Base-by-base conservation (phyloP, 2,113 vertebrate genomes). In the Lynx canadensis region DNA sequence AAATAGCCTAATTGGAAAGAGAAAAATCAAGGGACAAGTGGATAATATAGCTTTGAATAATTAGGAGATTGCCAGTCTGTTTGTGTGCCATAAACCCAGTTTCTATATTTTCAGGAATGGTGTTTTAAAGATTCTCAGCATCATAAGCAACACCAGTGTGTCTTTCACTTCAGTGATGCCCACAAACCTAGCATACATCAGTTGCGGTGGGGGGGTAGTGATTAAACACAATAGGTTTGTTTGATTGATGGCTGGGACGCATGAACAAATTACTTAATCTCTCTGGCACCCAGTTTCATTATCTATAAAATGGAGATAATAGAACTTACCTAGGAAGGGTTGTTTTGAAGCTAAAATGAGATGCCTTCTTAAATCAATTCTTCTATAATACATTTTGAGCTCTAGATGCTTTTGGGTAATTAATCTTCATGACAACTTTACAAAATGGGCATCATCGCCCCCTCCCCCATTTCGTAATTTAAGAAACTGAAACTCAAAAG, bases 401-500 rank as follows among this genome's bases (percentile, higher is more conserved):
- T 74, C 21, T 89, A 60, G 10, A 50, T 80, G 25, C 23, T 80
- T 80, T 57, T 1, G 63, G 12, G 27, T 48, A 89, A 89, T 79
- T 80, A 13, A 57, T 65, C 19, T 74, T 89, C 52, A 91, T 69
- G 82, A 89, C 31, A 85, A 33, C 55, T 31, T 66, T 80, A 50
- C 21, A 91, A 93, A 87, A 66, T 78, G 21, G 57, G 16, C 50
- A 87, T 71, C 85, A 48, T 86, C 27, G 91, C 6, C 21, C 25
- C 21, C 25, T 4, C 57, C 50, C 25, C 21, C 25, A 86, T 55
- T 74, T 86, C 71, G 69, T 31, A 97, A 83, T 82, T 86, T 80
- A 93, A 87, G 33, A 90, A 63, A 82, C n/a, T 76, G 66, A 85
- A 95, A 73, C 18, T 85, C 38, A 93, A 66, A 92, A 66, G 71